These are phyloP conservation scores for Hemaris fuciformis DNA, from an alignment of 2,888 invertebrate genomes.

Conservation along the genomic window DNA sequence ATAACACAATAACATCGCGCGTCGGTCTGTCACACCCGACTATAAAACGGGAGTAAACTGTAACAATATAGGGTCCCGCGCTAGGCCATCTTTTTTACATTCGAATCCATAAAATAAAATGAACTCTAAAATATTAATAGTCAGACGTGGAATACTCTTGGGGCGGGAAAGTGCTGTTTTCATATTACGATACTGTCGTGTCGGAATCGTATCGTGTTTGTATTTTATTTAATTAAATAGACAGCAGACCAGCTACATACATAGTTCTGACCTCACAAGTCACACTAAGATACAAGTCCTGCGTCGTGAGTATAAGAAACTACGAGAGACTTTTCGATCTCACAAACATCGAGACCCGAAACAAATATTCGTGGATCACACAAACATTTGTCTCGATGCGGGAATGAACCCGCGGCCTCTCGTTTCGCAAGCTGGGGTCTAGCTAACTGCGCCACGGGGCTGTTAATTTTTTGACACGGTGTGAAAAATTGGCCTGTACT, in stretches of 20 bases:
- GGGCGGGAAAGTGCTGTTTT: conserved; percentile 8
- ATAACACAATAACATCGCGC: neutral
- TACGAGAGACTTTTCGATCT: too few relatives aligned
- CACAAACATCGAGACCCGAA: too few relatives aligned
- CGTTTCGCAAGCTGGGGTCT: too few relatives aligned
- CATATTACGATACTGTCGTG: neutral
- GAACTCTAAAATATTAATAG: conserved; percentile 34
- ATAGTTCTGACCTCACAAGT: too few relatives aligned
- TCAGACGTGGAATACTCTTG: conserved; percentile 18
- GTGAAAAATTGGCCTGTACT: too few relatives aligned
- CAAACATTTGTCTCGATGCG: too few relatives aligned
- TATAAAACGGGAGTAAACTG: conserved; percentile 2
- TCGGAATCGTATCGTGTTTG: neutral
- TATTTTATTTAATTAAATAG: neutral
- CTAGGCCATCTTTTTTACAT: conserved; percentile 16
- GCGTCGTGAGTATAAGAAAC: too few relatives aligned
- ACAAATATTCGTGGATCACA: too few relatives aligned
- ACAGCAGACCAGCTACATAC: neutral
- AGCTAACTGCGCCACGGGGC: too few relatives aligned
- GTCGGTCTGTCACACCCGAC: neutral
- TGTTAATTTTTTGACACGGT: too few relatives aligned
- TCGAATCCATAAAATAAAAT: conserved; percentile 32
- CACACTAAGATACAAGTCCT: too few relatives aligned
- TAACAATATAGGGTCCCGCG: conserved; percentile 6
- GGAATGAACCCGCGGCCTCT: too few relatives aligned